Base-by-base conservation (phyloP, 2,888 invertebrate genomes). In the Rhodophaea formosa region DNA sequence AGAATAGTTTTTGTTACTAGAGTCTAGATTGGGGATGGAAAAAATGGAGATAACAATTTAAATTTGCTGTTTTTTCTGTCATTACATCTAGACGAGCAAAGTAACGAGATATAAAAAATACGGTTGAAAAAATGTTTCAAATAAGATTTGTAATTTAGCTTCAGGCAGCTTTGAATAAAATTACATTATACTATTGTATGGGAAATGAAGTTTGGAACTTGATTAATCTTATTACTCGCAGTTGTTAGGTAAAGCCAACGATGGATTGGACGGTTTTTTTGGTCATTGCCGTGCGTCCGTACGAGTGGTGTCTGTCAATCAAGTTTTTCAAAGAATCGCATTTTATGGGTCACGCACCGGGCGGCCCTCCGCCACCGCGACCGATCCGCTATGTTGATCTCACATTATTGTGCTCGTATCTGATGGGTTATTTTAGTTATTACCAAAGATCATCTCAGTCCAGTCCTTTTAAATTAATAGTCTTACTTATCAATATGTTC, bases 251-350 rank as follows among this genome's bases (percentile, higher is more conserved):
- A 10, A 39, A 35, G 7, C 16, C 51, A 51, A 32, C 35, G 32
- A 51, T 51, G 35, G 17, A 51, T 51, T 17, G n/a, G 35, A 12
- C 35, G 12, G 15, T 10, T 51, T 16, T 35, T 51, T 35, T 51
- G 15, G 10, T 51, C 15, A 15, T 15, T 15, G n/a, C 3, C 35
- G 10, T 35, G 2, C 39, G 39, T 39, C 39, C 39, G 12, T 32
- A 12, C 14, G 15, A 46, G 29, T 46, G 10, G 46, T 47, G 14
- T 49, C 30, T 30, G 15, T 15, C 30, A 30, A 30, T 49, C 47
- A 49, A 49, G 30, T 49, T 49, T 49, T 49, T 49, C 32, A 32
- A 15, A 49, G 49, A 49, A 32, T 49, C 32, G n/a, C 49, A 16
- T 32, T 32, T 47, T 49, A 49, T 32, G 49, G 49, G 32, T 49